Conservation (phyloP, 2,888 invertebrate species). For the Rhyacophila evoluta region DNA sequence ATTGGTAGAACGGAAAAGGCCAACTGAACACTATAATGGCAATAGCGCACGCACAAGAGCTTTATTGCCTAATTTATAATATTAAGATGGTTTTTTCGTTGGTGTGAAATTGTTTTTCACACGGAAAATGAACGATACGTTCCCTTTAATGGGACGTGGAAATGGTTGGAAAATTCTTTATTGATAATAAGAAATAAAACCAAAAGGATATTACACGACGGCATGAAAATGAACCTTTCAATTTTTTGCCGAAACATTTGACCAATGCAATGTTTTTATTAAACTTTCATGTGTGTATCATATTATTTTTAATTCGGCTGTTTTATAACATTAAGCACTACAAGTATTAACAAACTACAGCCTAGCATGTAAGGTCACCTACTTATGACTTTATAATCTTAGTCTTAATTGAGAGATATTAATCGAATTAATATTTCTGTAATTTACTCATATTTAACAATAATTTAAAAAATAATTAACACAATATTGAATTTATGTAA, state of each 20-base stretch:
- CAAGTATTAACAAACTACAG: no score
- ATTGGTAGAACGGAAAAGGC: conserved; percentile 2
- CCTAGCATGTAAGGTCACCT: no score
- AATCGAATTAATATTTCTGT: no score
- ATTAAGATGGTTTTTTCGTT: conserved; percentile 14
- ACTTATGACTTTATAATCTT: no score
- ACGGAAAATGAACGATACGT: conserved; percentile 22
- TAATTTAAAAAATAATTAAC: no score
- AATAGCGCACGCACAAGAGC: background rate
- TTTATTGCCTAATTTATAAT: conserved; percentile 19
- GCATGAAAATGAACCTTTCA: background rate
- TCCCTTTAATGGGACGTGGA: conserved; percentile 14
- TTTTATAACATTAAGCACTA: no score
- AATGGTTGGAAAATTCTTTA: conserved; percentile 12
- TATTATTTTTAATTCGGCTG: background rate
- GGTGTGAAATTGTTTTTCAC: conserved; percentile 24
- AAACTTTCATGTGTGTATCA: no score
- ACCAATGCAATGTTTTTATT: no score
- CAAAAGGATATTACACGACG: background rate
- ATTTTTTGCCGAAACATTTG: background rate
- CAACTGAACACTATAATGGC: background rate
- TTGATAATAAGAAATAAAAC: conserved; percentile 12
- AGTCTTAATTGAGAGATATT: no score
- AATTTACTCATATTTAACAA: no score
- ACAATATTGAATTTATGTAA: no score